Conservation (phyloP, 64 coral and sea anemone species). For the Stichodactyla mertensii region DNA sequence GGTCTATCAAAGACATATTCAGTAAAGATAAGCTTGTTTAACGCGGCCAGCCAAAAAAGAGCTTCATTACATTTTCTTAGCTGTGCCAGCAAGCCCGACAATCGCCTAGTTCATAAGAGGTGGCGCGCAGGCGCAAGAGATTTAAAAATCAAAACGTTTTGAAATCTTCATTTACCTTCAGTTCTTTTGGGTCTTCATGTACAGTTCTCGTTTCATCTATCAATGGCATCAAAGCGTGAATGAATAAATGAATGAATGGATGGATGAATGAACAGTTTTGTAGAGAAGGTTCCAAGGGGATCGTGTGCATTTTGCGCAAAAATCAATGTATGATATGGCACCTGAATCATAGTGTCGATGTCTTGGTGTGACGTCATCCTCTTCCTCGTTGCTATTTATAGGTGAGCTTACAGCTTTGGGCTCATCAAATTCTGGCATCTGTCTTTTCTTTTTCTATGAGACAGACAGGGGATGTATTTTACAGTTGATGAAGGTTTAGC, state of each 20-base stretch:
- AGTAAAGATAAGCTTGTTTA: too few relatives aligned
- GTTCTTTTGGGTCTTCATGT: background rate
- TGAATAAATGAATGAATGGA: background rate
- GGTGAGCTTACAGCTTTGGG: slow-evolving; percentile 46
- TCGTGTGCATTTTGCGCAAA: background rate
- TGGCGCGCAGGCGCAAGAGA: too few relatives aligned
- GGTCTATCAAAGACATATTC: too few relatives aligned
- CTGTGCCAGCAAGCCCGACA: too few relatives aligned
- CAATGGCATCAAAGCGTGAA: background rate
- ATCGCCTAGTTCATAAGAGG: too few relatives aligned
- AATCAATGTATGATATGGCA: background rate
- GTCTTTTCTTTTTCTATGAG: slow-evolving; percentile 14
- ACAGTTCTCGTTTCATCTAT: background rate
- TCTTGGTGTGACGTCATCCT: background rate
- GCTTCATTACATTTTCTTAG: too few relatives aligned
- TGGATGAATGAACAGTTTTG: background rate
- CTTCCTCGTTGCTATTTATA: slow-evolving; percentile 26
- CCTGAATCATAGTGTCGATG: background rate
- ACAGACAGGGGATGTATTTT: background rate
- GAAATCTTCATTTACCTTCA: background rate
- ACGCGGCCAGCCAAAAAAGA: too few relatives aligned
- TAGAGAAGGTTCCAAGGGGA: too few relatives aligned
- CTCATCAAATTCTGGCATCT: slow-evolving; percentile 2
- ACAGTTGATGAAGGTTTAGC: too few relatives aligned
- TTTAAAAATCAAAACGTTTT: too few relatives aligned